Conservation (phyloP, 2,888 invertebrate genomes). For the Therioaphis trifolii region DNA sequence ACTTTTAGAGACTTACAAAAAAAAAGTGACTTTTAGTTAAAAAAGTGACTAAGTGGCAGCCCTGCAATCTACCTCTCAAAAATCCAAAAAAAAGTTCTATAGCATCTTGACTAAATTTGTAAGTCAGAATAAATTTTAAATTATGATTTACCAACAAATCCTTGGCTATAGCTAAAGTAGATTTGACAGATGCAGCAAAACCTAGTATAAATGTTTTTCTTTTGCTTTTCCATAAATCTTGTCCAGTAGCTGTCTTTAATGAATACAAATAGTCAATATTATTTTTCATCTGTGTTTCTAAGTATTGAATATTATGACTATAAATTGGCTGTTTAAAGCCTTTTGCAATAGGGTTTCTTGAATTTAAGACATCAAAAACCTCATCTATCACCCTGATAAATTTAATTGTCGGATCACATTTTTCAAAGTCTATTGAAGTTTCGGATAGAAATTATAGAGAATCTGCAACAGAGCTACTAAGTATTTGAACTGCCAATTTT, state of each 20-base stretch:
- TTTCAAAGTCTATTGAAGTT: neutral
- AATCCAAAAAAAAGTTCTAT: too few species aligned
- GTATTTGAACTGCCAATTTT: neutral
- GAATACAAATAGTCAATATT: constrained; percentile 17
- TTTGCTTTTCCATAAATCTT: neutral
- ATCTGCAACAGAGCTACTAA: constrained; percentile 8
- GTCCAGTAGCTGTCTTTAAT: neutral
- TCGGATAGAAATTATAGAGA: neutral
- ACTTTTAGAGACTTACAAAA: too few species aligned
- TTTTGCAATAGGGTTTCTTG: constrained; percentile 16
- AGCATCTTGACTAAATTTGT: too few species aligned
- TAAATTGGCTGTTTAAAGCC: constrained; percentile 21
- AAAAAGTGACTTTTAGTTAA: too few species aligned
- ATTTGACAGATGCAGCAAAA: too few species aligned
- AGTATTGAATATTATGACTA: neutral
- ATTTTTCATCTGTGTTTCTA: constrained; percentile 1
- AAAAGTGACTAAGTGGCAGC: too few species aligned
- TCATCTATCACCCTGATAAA: constrained; percentile 12
- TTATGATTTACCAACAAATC: neutral
- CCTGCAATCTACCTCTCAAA: too few species aligned
- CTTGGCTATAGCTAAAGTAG: neutral
- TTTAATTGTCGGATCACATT: neutral
- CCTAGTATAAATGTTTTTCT: too few species aligned
- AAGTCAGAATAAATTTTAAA: constrained; percentile 45
- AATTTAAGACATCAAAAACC: constrained; percentile 27